Conservation (phyloP, 1,140 invertebrate species). For the Musca vetustissima region DNA sequence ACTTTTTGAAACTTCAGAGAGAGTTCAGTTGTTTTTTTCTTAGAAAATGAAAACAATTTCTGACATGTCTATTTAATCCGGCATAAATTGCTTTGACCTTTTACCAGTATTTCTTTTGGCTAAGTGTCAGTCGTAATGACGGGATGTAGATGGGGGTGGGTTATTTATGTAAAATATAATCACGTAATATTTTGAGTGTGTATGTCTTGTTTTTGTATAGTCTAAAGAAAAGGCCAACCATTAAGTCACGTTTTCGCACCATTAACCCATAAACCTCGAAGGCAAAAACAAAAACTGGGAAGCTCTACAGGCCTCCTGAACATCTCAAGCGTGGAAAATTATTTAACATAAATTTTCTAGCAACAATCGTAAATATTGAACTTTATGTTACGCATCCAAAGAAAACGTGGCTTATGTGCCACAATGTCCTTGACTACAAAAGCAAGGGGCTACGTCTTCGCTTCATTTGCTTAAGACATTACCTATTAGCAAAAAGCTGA, state of each 20-base stretch:
- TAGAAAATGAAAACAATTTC: conserved; percentile 5
- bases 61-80: conserved; percentile 53
- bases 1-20: no score
- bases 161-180: no score
- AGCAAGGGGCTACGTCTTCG: no score
- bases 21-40: no score
- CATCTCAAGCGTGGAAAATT: not conserved
- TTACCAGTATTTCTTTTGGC: not conserved
- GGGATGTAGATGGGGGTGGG: no score
- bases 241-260: conserved; percentile 56
- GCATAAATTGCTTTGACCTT: conserved; percentile 53
- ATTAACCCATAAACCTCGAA: conserved; percentile 51
- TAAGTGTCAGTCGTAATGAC: not conserved
- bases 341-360: conserved; percentile 1
- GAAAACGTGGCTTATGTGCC: not conserved
- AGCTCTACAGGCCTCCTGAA: not conserved
- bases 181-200: no score
- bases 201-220: no score
- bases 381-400: not conserved
- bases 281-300: not conserved
- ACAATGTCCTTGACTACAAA: no score
- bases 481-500: no score
- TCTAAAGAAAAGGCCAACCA: conserved; percentile 26
- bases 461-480: no score
- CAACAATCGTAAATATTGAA: conserved; percentile 13